Conservation (phyloP, 2,113 vertebrate genomes). For the Struthidea cinerea region DNA sequence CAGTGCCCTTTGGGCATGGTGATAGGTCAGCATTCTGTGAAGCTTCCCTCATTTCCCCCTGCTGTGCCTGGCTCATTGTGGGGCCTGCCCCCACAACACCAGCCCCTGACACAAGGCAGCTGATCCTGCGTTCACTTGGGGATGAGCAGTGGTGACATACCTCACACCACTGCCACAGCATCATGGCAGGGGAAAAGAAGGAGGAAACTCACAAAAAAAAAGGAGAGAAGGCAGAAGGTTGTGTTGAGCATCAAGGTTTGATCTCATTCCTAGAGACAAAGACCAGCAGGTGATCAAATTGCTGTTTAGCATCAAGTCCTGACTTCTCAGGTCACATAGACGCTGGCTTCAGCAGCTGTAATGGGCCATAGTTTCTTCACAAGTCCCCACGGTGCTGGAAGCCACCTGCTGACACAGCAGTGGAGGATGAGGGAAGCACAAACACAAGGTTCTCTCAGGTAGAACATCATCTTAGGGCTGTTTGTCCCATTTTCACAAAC, state of each 20-base stretch:
- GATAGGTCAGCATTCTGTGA: background rate
- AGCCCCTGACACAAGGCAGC: background rate
- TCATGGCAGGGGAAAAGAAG: background rate
- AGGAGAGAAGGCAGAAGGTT: background rate
- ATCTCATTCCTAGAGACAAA: background rate
- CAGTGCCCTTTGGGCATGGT: fast-evolving
- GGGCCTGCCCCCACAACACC: background rate
- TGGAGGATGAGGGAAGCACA: background rate
- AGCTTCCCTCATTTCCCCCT: background rate
- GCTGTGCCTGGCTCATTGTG: background rate
- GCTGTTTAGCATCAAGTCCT: background rate
- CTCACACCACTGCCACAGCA: background rate
- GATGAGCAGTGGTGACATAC: background rate
- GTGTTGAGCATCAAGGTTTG: background rate
- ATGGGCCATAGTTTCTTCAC: background rate
- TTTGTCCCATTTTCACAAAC: background rate
- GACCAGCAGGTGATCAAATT: background rate
- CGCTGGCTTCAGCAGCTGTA: background rate
- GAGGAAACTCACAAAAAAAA: background rate
- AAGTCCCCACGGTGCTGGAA: fast-evolving
- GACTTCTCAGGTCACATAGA: background rate
- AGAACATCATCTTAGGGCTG: background rate
- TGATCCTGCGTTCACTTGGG: fast-evolving
- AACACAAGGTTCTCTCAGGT: background rate
- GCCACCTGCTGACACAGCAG: background rate